Base-by-base conservation (phyloP, 2,888 invertebrate species). In the Mythimna ferrago region DNA sequence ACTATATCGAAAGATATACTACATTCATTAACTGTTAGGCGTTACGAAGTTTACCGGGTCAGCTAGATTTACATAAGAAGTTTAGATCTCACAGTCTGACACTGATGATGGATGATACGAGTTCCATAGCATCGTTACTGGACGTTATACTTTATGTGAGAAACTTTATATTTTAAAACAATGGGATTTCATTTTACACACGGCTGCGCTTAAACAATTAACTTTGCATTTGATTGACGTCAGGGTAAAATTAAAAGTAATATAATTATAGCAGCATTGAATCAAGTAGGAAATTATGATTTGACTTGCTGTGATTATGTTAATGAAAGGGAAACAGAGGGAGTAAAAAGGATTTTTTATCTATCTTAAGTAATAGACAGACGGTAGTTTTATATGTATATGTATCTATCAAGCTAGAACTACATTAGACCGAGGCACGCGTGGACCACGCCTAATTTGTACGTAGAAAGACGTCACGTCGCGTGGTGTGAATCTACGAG, bases 201-300 rank as follows among this genome's bases (percentile, higher is more conserved):
- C 69, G 56, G 67, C 60, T 69, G 84, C 60, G 32, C 56, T 54
- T 58, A 75, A 69, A 80, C 69, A 81, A 80, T 75, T 71, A 80
- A 68, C 53, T 66, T 32, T n/a, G 38, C 21, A 44, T 66, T 66
- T 81, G 74, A 81, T 73, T 80, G 80, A 81, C 75, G 80, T 80
- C 41, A 38, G 56, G 60, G 80, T 73, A 73, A 83, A 73, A 83
- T 80, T 69, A 83, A 80, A 80, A 81, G 83, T 68, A 73, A 67
- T 48, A 2, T 71, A 72, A 80, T 83, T 56, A 80, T 58, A 41
- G 70, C 26, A 65, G 41, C 61, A 65, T 48, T 48, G 54, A 54
- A 35, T 41, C 6, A 14, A 61, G 19, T 53, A 58, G 44, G 41
- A 68, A 69, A 57, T 71, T 58, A 65, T 56, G 63, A 53, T 38